Evolutionary conservation across 2,888 invertebrate genomes (phyloP), one percentile per base, ranked within the genome.

Genomic region (Blastobasis lacticolella): DNA sequence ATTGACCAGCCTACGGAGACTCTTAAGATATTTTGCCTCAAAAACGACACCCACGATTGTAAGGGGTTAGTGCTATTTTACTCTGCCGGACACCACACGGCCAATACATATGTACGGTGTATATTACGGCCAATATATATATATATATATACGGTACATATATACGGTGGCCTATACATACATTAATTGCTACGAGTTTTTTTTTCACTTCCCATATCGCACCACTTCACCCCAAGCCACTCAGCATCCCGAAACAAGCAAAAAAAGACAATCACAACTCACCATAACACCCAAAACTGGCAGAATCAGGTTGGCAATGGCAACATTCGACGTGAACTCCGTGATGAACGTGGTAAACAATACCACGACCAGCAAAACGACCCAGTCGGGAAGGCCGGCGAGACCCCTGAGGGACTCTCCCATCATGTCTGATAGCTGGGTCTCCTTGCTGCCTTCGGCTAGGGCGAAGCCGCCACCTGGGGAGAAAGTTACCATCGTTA

Each of bases 321-420:
- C 97, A 0, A 96, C 95, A 73, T 97, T 97, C 40, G 95, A 94
- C 0, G 96, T 95, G 68, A 97, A 93, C 78, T 97, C 97, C 0
- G 97, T 98, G 52, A 96, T 88, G 60, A 93, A 89, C 61, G 96
- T 94, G 0, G 95, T 94, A 46, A 96, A 91, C 4, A 94, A 63
- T 55, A 94, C 93, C 9, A 97, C 92, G 5, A 95, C 91, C 38
- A 95, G 78, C 53, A 97, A 85, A 41, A 97, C 92, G 8, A 91
- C 76, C 44, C 91, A 77, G 5, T 91, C 88, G 8, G 92, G 91
- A 56, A 95, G 83, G 0, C 89, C 90, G 8, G 91, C 82, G 2
- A 97, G 87, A 0, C 91, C 92, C 46, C 88, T 87, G 40, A 97
- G 84, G 5, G 93, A 91, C 0, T 90, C 78, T 0, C 96, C 96